These are phyloP conservation scores for Otolemur garnettii DNA, from an alignment of 2,113 vertebrate genomes.

Conservation along the genomic window DNA sequence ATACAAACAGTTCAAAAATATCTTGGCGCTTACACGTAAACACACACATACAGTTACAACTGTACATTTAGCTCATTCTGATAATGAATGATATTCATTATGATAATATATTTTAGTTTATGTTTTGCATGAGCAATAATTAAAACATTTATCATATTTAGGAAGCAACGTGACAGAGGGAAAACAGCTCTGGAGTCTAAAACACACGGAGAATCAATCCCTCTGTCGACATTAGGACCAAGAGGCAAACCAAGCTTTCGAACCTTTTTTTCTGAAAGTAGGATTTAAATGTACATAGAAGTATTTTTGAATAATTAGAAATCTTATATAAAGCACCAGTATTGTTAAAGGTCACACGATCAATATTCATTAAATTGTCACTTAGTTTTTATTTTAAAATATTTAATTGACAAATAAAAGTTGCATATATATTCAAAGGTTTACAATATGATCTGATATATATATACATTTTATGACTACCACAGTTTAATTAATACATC, in stretches of 20 bases:
- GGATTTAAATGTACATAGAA: not conserved
- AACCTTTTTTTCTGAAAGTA: not conserved
- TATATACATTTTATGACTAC: not conserved
- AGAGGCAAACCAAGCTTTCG: not conserved
- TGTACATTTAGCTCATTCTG: not conserved
- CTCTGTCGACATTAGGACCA: not conserved
- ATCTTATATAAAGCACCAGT: not conserved
- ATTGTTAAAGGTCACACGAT: not conserved
- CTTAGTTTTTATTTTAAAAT: not conserved
- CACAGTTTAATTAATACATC: not conserved
- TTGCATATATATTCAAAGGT: not conserved
- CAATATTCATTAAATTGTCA: not conserved
- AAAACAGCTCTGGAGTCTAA: not conserved
- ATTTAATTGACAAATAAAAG: not conserved
- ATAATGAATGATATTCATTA: not conserved
- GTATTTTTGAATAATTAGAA: conserved; percentile 21
- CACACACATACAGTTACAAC: not conserved
- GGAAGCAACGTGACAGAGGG: not conserved
- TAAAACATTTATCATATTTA: not conserved
- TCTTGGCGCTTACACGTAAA: conserved; percentile 66
- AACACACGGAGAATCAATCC: not conserved
- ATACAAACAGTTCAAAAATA: conserved; percentile 68
- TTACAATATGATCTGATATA: not conserved
- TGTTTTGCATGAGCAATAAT: not conserved
- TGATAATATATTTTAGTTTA: not conserved